Base-by-base conservation (phyloP, 2,888 invertebrate genomes). In the Smittia aterrima region DNA sequence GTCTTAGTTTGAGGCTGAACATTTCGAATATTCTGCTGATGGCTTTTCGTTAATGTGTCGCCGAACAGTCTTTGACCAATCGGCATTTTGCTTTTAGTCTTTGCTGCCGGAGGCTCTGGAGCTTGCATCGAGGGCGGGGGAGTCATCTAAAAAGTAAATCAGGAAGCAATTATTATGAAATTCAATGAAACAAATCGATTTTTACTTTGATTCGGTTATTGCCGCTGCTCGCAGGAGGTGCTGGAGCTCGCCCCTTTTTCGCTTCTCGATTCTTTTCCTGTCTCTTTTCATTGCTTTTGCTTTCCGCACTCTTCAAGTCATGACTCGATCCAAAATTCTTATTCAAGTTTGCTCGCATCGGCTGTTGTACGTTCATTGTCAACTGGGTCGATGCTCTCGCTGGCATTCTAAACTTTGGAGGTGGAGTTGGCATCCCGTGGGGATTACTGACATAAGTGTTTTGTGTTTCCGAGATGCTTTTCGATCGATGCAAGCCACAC, bases 251-350 rank as follows among this genome's bases (percentile, higher is more conserved):
- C 25, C 53, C 66, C 27, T 74, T 74, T 18, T 74, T 66, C 11
- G 41, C 41, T 9, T 74, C 74, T 13, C 53, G 24, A 22, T 18
- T 7, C 62, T 73, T 41, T 25, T 66, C 38, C 18, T 72, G 22
- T 20, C 62, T 7, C 27, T 38, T 70, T 16, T 70, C 70, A n/a
- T 20, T 72, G 79, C 76, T 76, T 79, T 77, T 76, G 84, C 83
- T 81, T 85, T 84, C 77, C 82, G 79, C 81, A 20, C 16, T 47
- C 25, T 70, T 70, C 20, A 70, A 16, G 18, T 70, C 70, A 24
- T 53, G 47, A 47, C 16, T 70, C 16, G 70, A 70, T 18, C 47
- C 70, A 24, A 58, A 64, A 13, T 25, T 74, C 13, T 41, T 41
- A 18, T 74, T 64, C 22, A 41, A n/a, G 62, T 74, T 64, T 16